phyloP scores from a whole-genome alignment of 2,888 invertebrate genomes.

The Diadegma fenestrale region DNA sequence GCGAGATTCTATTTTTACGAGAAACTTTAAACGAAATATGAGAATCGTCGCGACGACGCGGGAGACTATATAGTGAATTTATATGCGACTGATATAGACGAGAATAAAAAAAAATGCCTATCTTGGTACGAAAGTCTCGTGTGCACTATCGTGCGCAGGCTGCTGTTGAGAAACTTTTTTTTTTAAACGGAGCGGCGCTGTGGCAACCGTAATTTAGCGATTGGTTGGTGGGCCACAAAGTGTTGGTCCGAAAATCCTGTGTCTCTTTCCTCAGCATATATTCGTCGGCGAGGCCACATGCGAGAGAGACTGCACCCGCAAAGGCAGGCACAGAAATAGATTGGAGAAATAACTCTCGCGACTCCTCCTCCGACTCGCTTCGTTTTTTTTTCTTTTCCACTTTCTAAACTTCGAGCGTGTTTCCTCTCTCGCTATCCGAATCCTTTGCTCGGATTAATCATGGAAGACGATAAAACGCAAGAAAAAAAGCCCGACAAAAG shows the following conservation, averaged over 20 bases:
- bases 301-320: slow-evolving; percentile 44
- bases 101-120: slow-evolving; percentile 5
- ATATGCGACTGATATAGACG: neutral
- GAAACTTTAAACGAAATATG: slow-evolving; percentile 21
- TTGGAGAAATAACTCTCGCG: slow-evolving; percentile 49
- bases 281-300: slow-evolving; percentile 31
- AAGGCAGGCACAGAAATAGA: slow-evolving; percentile 45
- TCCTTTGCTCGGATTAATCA: neutral
- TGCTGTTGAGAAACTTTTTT: slow-evolving; percentile 17
- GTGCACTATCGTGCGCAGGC: slow-evolving; percentile 16
- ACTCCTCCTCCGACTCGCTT: neutral
- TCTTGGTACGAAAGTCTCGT: slow-evolving; percentile 16
- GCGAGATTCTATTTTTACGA: slow-evolving; percentile 36
- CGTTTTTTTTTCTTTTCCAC: slow-evolving; percentile 14
- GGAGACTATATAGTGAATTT: slow-evolving; percentile 26
- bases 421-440: slow-evolving; percentile 20
- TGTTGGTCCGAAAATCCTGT: slow-evolving; percentile 45
- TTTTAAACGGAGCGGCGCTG: slow-evolving; percentile 32
- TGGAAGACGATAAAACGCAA: neutral
- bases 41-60: slow-evolving; percentile 34
- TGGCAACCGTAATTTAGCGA: slow-evolving; percentile 9
- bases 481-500: neutral
- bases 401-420: slow-evolving; percentile 16
- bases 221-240: slow-evolving; percentile 34
- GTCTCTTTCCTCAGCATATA: slow-evolving; percentile 25